phyloP scores from a whole-genome alignment of 2,888 invertebrate genomes.

The Tenthredo scrophulariae region DNA sequence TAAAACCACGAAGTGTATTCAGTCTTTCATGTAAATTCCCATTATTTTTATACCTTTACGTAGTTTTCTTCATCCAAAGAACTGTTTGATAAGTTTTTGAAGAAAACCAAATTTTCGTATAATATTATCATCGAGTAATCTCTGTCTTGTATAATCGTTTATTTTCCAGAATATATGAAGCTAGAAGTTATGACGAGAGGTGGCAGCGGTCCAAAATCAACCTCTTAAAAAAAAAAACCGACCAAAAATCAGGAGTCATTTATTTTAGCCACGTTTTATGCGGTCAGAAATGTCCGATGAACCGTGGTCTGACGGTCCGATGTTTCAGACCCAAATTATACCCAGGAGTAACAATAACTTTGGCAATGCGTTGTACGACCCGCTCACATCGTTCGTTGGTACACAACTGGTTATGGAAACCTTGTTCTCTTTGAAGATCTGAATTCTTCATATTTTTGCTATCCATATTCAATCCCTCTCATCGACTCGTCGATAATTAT shows the following conservation, averaged over 20 bases:
- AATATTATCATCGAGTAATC: neutral
- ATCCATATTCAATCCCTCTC: too few species aligned
- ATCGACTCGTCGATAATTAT: neutral
- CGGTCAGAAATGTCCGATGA: slow-evolving; percentile 61
- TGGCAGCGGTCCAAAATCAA: neutral
- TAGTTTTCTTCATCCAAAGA: too few species aligned
- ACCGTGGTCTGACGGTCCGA: slow-evolving; percentile 55
- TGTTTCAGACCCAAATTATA: slow-evolving; percentile 15
- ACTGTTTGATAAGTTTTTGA: too few species aligned
- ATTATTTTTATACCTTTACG: neutral
- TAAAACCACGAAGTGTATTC: neutral
- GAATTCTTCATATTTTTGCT: neutral
- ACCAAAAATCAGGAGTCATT: neutral
- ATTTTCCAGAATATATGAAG: neutral
- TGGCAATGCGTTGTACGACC: slow-evolving; percentile 66
- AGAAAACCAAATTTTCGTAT: neutral
- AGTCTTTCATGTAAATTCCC: neutral
- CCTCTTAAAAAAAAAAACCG: neutral
- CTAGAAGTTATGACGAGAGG: neutral
- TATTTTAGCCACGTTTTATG: neutral
- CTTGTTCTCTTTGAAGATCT: neutral
- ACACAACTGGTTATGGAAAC: slow-evolving; percentile 52
- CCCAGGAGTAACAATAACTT: slow-evolving; percentile 62
- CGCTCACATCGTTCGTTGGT: slow-evolving; percentile 72
- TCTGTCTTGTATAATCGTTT: neutral